phyloP scores from a whole-genome alignment of 1,140 invertebrate genomes.

The Rhagoletis zephyria region DNA sequence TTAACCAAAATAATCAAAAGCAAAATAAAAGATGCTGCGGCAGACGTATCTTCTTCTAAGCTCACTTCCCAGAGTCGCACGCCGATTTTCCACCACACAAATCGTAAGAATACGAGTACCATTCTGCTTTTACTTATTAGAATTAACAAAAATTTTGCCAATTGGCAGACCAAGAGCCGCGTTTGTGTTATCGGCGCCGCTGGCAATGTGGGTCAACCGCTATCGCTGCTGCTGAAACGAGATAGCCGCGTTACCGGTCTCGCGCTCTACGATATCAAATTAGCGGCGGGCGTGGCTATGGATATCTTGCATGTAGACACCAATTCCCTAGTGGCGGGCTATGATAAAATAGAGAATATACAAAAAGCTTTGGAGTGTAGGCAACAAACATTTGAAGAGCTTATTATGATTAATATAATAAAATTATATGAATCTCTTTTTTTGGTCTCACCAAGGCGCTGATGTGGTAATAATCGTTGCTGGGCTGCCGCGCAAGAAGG shows the following conservation, averaged over 20 bases:
- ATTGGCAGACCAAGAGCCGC: constrained; percentile 53
- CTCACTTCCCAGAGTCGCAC: neutral
- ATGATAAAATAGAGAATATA: constrained; percentile 74
- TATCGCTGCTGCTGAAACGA: constrained; percentile 84
- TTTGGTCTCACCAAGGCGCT: constrained; percentile 69
- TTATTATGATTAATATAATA: neutral
- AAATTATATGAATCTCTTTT: too few relatives aligned
- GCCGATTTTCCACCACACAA: constrained; percentile 6
- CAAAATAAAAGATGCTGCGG: neutral
- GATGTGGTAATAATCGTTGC: constrained; percentile 96
- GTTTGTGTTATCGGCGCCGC: constrained; percentile 89
- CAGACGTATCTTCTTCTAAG: neutral
- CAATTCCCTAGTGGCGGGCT: constrained; percentile 79
- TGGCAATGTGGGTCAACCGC: constrained; percentile 84
- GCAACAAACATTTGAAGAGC: neutral
- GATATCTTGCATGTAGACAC: constrained; percentile 90
- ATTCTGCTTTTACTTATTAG: neutral
- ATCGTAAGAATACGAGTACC: neutral
- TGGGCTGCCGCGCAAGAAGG: constrained; percentile 96
- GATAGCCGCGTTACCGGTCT: constrained; percentile 81
- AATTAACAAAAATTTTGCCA: neutral
- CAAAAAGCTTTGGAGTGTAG: constrained; percentile 54
- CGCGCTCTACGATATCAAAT: constrained; percentile 85
- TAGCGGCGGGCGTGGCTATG: constrained; percentile 85
- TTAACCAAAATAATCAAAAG: neutral